Conservation (phyloP, 1,140 invertebrate species). For the Wiebesia pumilae region DNA sequence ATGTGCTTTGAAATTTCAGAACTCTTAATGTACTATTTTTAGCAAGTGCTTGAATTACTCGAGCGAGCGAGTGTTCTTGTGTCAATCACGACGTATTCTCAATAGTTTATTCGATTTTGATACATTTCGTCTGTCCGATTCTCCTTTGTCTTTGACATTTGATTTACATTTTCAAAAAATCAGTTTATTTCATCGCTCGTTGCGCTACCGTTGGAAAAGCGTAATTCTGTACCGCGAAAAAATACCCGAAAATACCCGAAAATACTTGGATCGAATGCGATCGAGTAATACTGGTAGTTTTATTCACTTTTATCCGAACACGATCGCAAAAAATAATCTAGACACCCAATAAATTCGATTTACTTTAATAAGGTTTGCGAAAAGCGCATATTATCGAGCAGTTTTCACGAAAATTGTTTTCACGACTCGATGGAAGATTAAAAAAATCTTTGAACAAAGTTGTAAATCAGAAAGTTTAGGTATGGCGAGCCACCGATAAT, state of each 20-base stretch:
- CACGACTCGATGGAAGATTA: no score
- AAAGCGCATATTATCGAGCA: neutral
- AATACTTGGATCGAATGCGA: neutral
- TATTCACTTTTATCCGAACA: neutral
- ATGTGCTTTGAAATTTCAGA: neutral
- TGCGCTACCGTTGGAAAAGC: neutral
- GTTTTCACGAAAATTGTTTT: neutral
- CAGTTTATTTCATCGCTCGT: neutral
- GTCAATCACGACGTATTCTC: neutral
- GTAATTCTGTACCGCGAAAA: neutral
- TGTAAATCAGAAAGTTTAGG: no score
- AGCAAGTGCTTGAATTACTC: neutral
- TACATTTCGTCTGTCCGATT: neutral
- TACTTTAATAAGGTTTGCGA: neutral
- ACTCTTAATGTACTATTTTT: neutral
- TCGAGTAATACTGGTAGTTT: neutral
- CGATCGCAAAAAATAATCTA: neutral
- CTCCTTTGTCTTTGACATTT: neutral
- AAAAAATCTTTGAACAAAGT: no score
- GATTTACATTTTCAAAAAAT: neutral
- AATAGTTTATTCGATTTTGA: neutral
- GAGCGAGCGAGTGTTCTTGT: no score
- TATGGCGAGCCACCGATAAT: no score
- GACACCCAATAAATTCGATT: no score
- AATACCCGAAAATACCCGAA: no score